A percentile compares a stretch with the other conserved stretches of the same genome.
These are phyloP conservation scores for Protonemura montana DNA, from an alignment of 2,888 invertebrate genomes.

Conservation along the genomic window DNA sequence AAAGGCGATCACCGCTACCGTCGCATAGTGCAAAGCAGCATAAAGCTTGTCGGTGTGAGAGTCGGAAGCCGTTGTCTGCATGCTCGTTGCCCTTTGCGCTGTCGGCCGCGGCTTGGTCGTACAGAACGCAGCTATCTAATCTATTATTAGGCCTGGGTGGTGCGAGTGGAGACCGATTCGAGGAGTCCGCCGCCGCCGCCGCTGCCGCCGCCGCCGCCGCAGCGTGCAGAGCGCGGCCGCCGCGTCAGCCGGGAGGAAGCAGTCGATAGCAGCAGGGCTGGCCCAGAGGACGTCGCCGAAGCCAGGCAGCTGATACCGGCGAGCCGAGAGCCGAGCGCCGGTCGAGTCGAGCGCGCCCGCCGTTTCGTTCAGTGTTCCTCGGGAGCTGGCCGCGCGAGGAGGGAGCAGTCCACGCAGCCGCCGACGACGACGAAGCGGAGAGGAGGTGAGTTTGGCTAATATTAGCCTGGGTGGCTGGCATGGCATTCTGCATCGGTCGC, in stretches of 20 bases:
- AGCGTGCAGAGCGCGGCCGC: not conserved
- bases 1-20: too few relatives aligned
- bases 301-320: not conserved
- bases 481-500: not conserved
- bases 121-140: not conserved
- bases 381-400: not conserved
- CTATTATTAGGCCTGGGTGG: constrained; percentile 12
- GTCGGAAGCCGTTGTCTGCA: not conserved
- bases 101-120: not conserved
- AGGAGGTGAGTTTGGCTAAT: not conserved
- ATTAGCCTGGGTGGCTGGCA: not conserved
- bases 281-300: constrained; percentile 5
- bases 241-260: not conserved
- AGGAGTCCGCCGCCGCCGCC: not conserved
- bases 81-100: constrained; percentile 7
- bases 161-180: not conserved
- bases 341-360: not conserved
- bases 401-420: not conserved
- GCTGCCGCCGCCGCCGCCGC: not conserved
- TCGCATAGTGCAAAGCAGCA: too few relatives aligned
- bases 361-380: not conserved
- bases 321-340: not conserved
- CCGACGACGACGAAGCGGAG: not conserved
- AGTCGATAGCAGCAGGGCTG: constrained; percentile 7
- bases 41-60: not conserved